Base-by-base conservation (phyloP, 2,113 vertebrate species). In the Lagopus leucura region DNA sequence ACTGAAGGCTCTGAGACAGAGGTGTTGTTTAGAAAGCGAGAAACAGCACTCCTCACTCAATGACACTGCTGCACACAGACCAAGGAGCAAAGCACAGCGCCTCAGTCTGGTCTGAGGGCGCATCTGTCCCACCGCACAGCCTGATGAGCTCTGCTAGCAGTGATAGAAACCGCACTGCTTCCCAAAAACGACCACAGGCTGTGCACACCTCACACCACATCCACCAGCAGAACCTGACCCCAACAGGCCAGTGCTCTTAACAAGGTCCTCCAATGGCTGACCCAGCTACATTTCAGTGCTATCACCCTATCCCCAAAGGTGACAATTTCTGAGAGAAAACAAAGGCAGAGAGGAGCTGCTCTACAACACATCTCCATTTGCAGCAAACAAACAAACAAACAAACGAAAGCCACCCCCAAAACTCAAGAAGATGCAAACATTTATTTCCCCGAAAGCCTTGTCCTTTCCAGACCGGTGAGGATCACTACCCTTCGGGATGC, bases 361-460 rank as follows among this genome's bases (percentile, higher is more conserved):
- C 21, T 13, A 32, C 1, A 0, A 38, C 3, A 1, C 47, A 2
- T 16, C 9, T 0, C 74, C 18, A 6, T 1, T 0, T 0, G 0
- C 6, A 34, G 17, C 42, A 21, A 14, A 47, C 42, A 42, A 42
- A 6, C 42, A 42, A 34, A 19, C 38, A 38, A 38, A 47, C 18
- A 4, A 47, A 47, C 38, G 38, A 38, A 47, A 22, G 22, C 21
- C 10, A 32, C 10, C 7, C 24, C 21, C 32, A 24, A 47, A 52
- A 24, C 21, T 10, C 7, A 25, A 11, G 60, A 4, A 6, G 1
- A 2, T 18, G 14, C 10, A 11, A 8, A 22, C 47, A 22, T 24
- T 2, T 12, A 13, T 34, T 16, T 27, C 4, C 5, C 34, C 6
- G 0, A 32, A 18, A 14, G 8, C 24, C 20, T 47, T 11, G 10